Conservation (phyloP, 2,113 vertebrate species). For the Pagrus major region DNA sequence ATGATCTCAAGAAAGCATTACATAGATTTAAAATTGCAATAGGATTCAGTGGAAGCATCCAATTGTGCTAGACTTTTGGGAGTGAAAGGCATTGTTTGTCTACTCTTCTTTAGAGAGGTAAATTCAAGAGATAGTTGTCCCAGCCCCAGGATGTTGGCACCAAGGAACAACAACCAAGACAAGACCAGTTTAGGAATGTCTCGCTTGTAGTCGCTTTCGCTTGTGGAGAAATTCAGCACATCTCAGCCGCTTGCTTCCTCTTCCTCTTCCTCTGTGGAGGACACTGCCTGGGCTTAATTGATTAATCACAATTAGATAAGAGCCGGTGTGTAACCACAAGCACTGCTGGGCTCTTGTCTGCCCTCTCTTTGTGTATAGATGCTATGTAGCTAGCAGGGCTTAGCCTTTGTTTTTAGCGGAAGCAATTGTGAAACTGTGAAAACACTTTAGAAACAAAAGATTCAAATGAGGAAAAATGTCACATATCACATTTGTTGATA, state of each 20-base stretch:
- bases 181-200: background rate
- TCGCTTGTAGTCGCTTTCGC: background rate
- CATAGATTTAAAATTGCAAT: constrained; percentile 1
- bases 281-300: background rate
- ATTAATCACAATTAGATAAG: background rate
- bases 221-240: background rate
- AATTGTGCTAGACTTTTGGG: background rate
- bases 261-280: background rate
- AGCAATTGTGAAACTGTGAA: background rate
- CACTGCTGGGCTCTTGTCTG: background rate
- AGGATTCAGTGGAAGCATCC: constrained; percentile 16
- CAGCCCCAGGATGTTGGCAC: background rate
- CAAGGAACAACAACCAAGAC: background rate
- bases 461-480: too few species aligned
- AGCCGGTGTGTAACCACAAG: background rate
- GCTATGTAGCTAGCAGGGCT: background rate
- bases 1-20: background rate
- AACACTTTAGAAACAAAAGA: too few species aligned
- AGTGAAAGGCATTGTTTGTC: constrained; percentile 5
- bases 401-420: background rate
- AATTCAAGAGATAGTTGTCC: background rate
- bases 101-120: constrained; percentile 5
- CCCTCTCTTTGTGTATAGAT: background rate
- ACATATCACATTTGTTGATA: too few species aligned
- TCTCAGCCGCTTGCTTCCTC: background rate